A percentile compares a stretch with the other conserved stretches of the same genome.
Conservation (phyloP, 2,888 invertebrate genomes). For the Eledona agricola region DNA sequence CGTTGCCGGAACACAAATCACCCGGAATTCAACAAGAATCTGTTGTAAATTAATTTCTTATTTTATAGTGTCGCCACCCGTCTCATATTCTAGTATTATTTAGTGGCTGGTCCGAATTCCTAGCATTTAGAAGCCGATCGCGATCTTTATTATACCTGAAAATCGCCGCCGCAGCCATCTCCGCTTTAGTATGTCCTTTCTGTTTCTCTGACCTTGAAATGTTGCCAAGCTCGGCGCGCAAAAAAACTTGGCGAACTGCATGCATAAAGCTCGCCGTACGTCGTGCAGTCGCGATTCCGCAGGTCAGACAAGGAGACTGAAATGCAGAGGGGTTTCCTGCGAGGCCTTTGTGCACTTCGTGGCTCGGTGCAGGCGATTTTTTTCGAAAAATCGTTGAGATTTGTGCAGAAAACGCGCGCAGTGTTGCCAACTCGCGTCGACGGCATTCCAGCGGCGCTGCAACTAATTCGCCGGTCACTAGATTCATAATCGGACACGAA, state of each 20-base stretch:
- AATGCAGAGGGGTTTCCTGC: conserved; percentile 2
- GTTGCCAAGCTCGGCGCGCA: conserved; percentile 41
- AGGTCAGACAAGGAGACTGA: conserved; percentile 15
- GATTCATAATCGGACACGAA: conserved; percentile 20
- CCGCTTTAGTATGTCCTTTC: conserved; percentile 40
- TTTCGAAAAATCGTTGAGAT: conserved; percentile 24
- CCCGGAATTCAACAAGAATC: conserved; percentile 1
- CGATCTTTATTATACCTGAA: no score
- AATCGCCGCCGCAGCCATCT: conserved; percentile 10
- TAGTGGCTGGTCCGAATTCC: no score
- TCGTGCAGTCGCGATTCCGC: conserved; percentile 17
- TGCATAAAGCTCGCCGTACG: conserved; percentile 19
- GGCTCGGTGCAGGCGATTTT: conserved; percentile 2
- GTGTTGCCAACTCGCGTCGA: conserved; percentile 14
- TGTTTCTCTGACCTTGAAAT: conserved; percentile 45
- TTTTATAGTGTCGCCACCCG: conserved; percentile 9
- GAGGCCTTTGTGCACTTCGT: conserved; percentile 18
- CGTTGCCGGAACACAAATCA: conserved; percentile 1
- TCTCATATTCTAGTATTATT: not conserved
- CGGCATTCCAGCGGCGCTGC: conserved; percentile 18
- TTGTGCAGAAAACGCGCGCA: conserved; percentile 27
- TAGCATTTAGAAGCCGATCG: conserved; percentile 2
- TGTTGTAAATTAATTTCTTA: conserved; percentile 2
- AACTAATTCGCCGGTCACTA: conserved; percentile 21
- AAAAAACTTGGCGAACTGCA: conserved; percentile 40